phyloP scores from a whole-genome alignment of 2,113 vertebrate species.

The Genyomyrus donnyi region DNA sequence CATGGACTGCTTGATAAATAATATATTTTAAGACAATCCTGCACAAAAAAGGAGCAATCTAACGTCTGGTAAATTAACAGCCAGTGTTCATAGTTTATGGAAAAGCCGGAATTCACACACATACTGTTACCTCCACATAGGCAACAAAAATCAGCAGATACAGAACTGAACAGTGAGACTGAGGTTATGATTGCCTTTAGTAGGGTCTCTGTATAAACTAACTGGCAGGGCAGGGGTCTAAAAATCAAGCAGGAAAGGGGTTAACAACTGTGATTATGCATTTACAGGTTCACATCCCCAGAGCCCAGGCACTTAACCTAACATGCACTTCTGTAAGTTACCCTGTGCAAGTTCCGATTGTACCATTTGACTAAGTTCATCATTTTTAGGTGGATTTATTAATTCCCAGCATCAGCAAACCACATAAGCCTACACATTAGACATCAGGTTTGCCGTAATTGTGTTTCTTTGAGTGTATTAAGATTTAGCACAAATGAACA shows the following conservation, averaged over 20 bases:
- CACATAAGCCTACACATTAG: not conserved
- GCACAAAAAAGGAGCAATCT: slow-evolving; percentile 33
- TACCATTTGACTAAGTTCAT: not conserved
- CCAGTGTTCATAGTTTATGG: slow-evolving; percentile 26
- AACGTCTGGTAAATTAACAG: slow-evolving; percentile 30
- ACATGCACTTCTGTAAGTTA: not conserved
- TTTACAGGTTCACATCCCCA: not conserved
- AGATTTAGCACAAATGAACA: not conserved
- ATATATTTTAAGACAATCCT: slow-evolving; percentile 59
- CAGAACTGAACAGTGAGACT: not conserved
- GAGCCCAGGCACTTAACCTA: not conserved
- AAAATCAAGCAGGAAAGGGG: not conserved
- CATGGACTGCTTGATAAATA: slow-evolving; percentile 55
- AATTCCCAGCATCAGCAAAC: not conserved
- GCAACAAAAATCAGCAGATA: not conserved
- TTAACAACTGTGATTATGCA: not conserved
- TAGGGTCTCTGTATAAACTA: not conserved
- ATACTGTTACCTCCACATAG: not conserved
- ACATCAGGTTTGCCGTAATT: not conserved
- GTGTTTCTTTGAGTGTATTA: not conserved
- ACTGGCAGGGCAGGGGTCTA: not conserved
- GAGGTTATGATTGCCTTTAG: not conserved
- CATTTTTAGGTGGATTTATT: not conserved
- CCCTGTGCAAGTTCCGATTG: not conserved
- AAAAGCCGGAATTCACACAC: not conserved